These are phyloP conservation scores for Diaprepes abbreviatus DNA, from an alignment of 2,888 invertebrate species.

Conservation along the genomic window DNA sequence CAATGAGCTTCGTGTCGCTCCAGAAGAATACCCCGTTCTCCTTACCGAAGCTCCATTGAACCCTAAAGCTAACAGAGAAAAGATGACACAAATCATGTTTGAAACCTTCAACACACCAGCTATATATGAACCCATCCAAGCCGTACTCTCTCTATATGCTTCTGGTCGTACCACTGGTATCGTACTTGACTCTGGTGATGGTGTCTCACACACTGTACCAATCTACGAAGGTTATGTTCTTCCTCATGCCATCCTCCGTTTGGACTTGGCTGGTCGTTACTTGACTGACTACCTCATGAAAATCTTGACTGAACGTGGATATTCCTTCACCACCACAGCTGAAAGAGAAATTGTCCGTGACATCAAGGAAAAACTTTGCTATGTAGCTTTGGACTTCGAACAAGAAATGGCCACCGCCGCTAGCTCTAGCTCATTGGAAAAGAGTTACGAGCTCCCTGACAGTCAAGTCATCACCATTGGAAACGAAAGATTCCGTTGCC, in stretches of 20 bases:
- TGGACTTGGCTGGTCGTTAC: slow-evolving; percentile 93
- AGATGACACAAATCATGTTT: too few relatives aligned
- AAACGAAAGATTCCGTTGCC: slow-evolving; percentile 94
- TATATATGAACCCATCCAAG: too few relatives aligned
- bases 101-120: too few relatives aligned
- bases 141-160: too few relatives aligned
- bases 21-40: too few relatives aligned
- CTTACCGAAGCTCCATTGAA: too few relatives aligned
- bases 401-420: slow-evolving; percentile 96
- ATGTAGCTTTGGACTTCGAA: slow-evolving; percentile 91
- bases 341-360: slow-evolving; percentile 95
- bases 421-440: slow-evolving; percentile 92
- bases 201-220: too few relatives aligned
- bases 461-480: slow-evolving; percentile 94
- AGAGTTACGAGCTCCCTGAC: slow-evolving; percentile 95
- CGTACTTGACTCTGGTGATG: too few relatives aligned
- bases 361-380: slow-evolving; percentile 94
- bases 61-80: too few relatives aligned
- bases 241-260: slow-evolving; percentile 92
- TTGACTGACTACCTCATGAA: slow-evolving; percentile 95
- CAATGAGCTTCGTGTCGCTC: too few relatives aligned
- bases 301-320: slow-evolving; percentile 92
- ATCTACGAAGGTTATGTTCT: slow-evolving; percentile 96
- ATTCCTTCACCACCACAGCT: slow-evolving; percentile 92
- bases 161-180: too few relatives aligned